Base-by-base conservation (phyloP, 2,888 invertebrate species). In the Cantharis flavilabris region DNA sequence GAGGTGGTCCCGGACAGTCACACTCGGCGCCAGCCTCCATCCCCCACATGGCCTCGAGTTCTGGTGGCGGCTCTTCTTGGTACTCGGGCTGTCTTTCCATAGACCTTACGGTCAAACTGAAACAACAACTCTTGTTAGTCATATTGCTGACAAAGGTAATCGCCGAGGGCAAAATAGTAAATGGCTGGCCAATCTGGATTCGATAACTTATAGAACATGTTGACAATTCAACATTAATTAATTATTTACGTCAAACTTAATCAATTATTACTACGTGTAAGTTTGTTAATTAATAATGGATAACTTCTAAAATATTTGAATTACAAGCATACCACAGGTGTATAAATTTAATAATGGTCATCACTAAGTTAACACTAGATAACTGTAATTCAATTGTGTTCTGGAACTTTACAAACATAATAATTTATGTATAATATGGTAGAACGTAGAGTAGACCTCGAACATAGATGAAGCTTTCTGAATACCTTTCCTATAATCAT, bases 1-100 rank as follows among this genome's bases (percentile, higher is more conserved):
- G 94, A 83, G 94, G 94, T 84, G 93, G 93, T 85, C 93, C 94
- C 83, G 93, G 91, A 89, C 94, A 94, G 89, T 94, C 94, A 89
- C 94, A 94, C 90, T 94, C 93, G 88, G 92, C 90, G 88, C 92
- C 93, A 88, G 92, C 90, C 89, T 93, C 90, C 89, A 87, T 86
- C 77, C 93, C 93, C 93, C 93, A 93, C 93, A 94, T 93, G 90
- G 90, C 91, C 87, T 85, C 85, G 67, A 83, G 82, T 82, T 83
- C 84, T 83, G 84, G 83, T 76, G 86, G 84, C 76, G 79, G 76
- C 73, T 79, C 79, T 76, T 79, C 79, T 67, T 76, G 75, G 83
- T 85, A 85, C 72, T 86, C 87, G 81, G 84, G 83, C 83, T 86
- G 85, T 83, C 86, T 87, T 84, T 85, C 87, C 88, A 87, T 88